Base-by-base conservation (phyloP, 2,888 invertebrate genomes). In the Tuta absoluta region DNA sequence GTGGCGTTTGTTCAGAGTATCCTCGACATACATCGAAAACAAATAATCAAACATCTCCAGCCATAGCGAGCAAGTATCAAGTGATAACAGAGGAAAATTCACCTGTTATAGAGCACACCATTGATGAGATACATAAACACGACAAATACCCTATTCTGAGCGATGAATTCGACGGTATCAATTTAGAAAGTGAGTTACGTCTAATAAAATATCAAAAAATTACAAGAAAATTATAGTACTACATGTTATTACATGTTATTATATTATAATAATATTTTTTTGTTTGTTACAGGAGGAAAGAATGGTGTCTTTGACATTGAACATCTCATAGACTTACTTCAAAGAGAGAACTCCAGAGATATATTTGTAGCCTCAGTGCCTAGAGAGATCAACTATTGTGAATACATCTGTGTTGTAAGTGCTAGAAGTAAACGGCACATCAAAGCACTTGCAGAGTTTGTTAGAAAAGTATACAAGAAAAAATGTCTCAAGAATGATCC, bases 241-340 rank as follows among this genome's bases (percentile, higher is more conserved):
- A n/a, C n/a, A n/a, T n/a, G n/a, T n/a, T n/a, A n/a, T n/a, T n/a
- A n/a, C n/a, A n/a, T n/a, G n/a, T n/a, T n/a, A n/a, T n/a, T n/a
- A n/a, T n/a, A n/a, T n/a, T n/a, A n/a, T n/a, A n/a, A n/a, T n/a
- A n/a, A n/a, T 23, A 23, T 24, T 53, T 12, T 2, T 19, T 10
- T 33, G 33, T 33, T 45, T 60, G 67, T 91, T 92, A 58, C 78
- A 98, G 98, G 96, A 80, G 98, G 98, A 14, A 75, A 92, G 67
- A 92, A 84, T 70, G 98, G 98, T 37, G 98, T 98, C 0, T 98
- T 95, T 87, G 98, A 98, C 74, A 93, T 98, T 56, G 95, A 97
- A 79, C 97, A 98, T 70, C 85, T 98, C 59, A 94, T 98, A 0
- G 93, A 94, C 19, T 86, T 97, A 24, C 85, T 99, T 33, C 92